phyloP scores from a whole-genome alignment of 2,797 vertebrate genomes.

The Leptatherina wallacei region DNA sequence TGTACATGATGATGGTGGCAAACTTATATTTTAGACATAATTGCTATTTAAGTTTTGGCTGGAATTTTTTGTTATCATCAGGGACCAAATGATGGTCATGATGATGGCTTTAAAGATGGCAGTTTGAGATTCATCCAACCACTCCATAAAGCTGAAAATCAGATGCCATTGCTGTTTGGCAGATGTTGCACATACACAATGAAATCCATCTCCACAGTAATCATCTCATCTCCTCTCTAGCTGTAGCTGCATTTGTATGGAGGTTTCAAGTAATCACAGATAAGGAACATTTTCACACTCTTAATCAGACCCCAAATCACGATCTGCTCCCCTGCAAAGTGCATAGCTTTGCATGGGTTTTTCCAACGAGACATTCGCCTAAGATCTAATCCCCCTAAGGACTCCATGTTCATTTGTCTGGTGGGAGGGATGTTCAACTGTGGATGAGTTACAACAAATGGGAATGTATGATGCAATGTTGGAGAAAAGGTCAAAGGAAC shows the following conservation, averaged over 20 bases:
- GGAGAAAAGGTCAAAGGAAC: constrained; percentile 11
- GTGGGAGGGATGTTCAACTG: constrained; percentile 43
- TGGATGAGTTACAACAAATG: constrained; percentile 47
- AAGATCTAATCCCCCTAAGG: constrained; percentile 73
- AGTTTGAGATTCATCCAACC: background rate
- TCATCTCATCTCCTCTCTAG: constrained; percentile 65
- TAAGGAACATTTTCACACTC: constrained; percentile 78
- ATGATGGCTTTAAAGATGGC: background rate
- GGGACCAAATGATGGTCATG: too few relatives aligned
- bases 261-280: constrained; percentile 82
- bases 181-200: constrained; percentile 63
- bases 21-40: too few relatives aligned
- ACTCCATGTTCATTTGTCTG: constrained; percentile 22
- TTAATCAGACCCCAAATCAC: constrained; percentile 74
- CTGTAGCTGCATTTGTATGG: constrained; percentile 59
- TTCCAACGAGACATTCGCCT: constrained; percentile 73
- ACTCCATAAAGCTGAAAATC: constrained; percentile 1
- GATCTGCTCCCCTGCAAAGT: constrained; percentile 67
- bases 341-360: constrained; percentile 70
- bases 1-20: too few relatives aligned
- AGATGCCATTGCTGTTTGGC: constrained; percentile 40
- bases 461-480: constrained; percentile 26
- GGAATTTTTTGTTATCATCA: too few relatives aligned
- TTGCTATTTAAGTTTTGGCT: too few relatives aligned
- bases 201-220: constrained; percentile 58